These are phyloP conservation scores for Diadumene lineata DNA, from an alignment of 92 coral and sea anemone species.

Conservation along the genomic window DNA sequence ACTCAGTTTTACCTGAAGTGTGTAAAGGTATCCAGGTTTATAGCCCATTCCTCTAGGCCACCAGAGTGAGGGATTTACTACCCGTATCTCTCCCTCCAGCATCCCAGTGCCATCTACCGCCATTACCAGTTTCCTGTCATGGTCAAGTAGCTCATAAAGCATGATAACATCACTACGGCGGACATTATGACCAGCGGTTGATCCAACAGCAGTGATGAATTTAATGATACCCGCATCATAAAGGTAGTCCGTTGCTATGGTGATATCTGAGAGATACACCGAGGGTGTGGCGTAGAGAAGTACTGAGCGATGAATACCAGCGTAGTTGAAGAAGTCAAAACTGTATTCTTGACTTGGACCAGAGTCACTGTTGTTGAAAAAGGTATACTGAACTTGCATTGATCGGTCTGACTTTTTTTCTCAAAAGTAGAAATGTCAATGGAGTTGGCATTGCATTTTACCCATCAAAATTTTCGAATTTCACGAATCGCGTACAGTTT, in stretches of 20 bases:
- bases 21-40: slow-evolving; percentile 78
- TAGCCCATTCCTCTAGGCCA: slow-evolving; percentile 92
- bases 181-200: slow-evolving; percentile 22
- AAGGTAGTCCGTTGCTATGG: slow-evolving; percentile 63
- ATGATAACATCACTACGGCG: slow-evolving; percentile 39
- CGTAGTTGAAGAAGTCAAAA: slow-evolving; percentile 98
- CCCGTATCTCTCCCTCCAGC: slow-evolving; percentile 64
- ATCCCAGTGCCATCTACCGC: slow-evolving; percentile 57
- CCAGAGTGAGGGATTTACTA: slow-evolving; percentile 67
- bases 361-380: not conserved
- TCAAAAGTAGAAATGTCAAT: too few relatives aligned
- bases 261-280: slow-evolving; percentile 88
- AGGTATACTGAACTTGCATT: not conserved
- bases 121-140: slow-evolving; percentile 52
- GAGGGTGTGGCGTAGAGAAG: slow-evolving; percentile 91
- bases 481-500: too few relatives aligned
- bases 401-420: not conserved
- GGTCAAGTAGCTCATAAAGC: slow-evolving; percentile 75
- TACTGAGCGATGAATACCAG: slow-evolving; percentile 97
- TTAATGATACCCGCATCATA: slow-evolving; percentile 60
- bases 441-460: too few relatives aligned
- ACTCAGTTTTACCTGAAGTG: slow-evolving; percentile 59
- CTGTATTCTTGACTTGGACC: slow-evolving; percentile 65
- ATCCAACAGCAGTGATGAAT: slow-evolving; percentile 49
- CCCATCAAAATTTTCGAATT: too few relatives aligned